Evolutionary conservation across 2,888 invertebrate species (phyloP), one percentile per base, ranked within the genome.

Genomic region (Phytoseiulus persimilis): DNA sequence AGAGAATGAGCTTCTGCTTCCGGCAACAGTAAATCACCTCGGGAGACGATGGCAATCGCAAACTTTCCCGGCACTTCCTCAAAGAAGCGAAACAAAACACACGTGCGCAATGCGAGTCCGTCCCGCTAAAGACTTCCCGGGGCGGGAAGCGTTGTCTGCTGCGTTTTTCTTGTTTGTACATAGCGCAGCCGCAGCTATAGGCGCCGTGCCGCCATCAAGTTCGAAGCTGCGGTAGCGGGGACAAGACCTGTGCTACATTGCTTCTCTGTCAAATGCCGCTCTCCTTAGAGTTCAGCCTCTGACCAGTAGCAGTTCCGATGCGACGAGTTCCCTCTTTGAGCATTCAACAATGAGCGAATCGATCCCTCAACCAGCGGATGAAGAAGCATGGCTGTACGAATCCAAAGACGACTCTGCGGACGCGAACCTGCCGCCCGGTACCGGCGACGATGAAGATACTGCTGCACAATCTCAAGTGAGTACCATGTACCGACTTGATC

Each of bases 321-420:
- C 65, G 65, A 14, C 14, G 18, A 14, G 65, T 23, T 6, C 65
- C 18, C 5, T 14, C 14, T 65, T 28, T 2, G 28, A 23, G 28
- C 1, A 14, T 14, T 23, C 65, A 65, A 28, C 65, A 2, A 65
- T 65, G 65, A 28, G 65, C 18, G 65, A 65, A 23, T 28, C 18
- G 28, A 28, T 23, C 2, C 65, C 65, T 65, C 65, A 65, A 28
- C 2, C 65, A 2, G 65, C 18, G 23, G 96, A 95, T 93, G 96
- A 97, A 92, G 96, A 97, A 94, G 95, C 95, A 92, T 97, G 96
- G 96, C 94, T 97, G 90, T 97, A 97, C 92, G 96, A 96, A 32
- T 96, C 96, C 87, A 90, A 93, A 32, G 93, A 92, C 90, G 65
- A 65, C 28, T 65, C 65, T 18, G 94, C 94, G 89, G 0, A 94